A percentile compares a stretch with the other conserved stretches of the same genome.
Evolutionary conservation across 2,797 vertebrate genomes (phyloP).

Genomic region (Dicrostonyx torquatus): DNA sequence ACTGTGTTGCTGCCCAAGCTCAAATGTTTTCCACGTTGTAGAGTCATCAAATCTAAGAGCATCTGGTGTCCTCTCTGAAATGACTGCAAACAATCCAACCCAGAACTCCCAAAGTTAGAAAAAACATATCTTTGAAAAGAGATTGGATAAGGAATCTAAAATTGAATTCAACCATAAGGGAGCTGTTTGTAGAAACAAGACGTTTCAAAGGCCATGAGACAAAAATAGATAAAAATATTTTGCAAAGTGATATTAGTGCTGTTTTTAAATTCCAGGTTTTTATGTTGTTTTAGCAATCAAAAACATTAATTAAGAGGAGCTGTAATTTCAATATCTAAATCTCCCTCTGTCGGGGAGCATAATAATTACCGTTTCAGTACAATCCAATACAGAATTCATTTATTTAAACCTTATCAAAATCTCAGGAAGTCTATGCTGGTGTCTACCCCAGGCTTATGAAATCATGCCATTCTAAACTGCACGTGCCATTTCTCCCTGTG

Average conservation of each 20-base stretch:
- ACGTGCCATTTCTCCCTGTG: not conserved
- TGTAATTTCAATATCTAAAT: constrained; percentile 23
- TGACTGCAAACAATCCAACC: constrained; percentile 81
- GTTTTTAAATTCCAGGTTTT: constrained; percentile 80
- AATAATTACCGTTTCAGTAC: not conserved
- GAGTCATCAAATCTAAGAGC: constrained; percentile 80
- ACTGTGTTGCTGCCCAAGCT: constrained; percentile 79
- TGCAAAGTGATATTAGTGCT: constrained; percentile 78
- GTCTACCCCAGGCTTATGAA: not conserved
- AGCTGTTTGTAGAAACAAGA: constrained; percentile 63
- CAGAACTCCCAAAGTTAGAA: constrained; percentile 45
- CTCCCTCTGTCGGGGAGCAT: not conserved
- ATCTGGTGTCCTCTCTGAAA: constrained; percentile 82
- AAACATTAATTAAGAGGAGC: not conserved
- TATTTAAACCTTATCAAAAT: not conserved
- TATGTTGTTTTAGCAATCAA: constrained; percentile 58
- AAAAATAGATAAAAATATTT: constrained; percentile 79
- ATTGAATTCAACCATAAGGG: constrained; percentile 65
- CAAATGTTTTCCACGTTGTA: constrained; percentile 81
- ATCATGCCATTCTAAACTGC: not conserved
- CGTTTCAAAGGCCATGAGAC: constrained; percentile 63
- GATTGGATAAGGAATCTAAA: constrained; percentile 64
- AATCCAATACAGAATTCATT: not conserved
- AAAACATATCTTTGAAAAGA: constrained; percentile 55
- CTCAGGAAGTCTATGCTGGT: not conserved